Evolutionary conservation across 2,888 invertebrate genomes (phyloP), one percentile per base, ranked within the genome.

Genomic region (Diaprepes abbreviatus): DNA sequence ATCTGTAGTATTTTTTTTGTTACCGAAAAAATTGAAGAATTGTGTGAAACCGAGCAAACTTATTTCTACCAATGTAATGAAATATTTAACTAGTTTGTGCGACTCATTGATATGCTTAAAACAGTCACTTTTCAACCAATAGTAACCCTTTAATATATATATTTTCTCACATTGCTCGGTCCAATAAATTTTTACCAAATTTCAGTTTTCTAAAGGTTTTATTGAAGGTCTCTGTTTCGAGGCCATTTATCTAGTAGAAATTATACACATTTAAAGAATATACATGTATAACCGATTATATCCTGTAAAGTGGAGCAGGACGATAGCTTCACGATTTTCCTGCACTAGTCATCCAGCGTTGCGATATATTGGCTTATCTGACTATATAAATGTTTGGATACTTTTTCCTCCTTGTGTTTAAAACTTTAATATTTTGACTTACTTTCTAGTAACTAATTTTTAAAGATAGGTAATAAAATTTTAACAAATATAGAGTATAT

Each of bases 261-360:
- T 84, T 84, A 84, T 83, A 83, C 81, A 83, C 83, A 83, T 81
- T 80, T 82, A 82, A 81, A 81, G 79, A 79, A 79, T 80, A 78
- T 79, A 78, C 76, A 76, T 79, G 79, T 75, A 72, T 73, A 76
- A 74, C 68, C 69, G 52, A 70, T 66, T 70, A 82, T 81, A 81
- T 83, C 81, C 81, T 81, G 79, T 81, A 81, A 72, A 59, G 62
- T 67, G 65, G 67, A 33, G 72, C 72, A 59, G 72, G 72, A 70
- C 72, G 72, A 66, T 70, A 48, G 67, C 63, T 65, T 66, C n/a
- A 73, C 72, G 66, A 67, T 69, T 67, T 70, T 57, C 28, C 72
- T 73, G 70, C 67, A 70, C 64, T 58, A 64, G 70, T 60, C 31
- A 59, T 73, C 70, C 67, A 63, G 67, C 70, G 66, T 67, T 70